phyloP scores from a whole-genome alignment of 1,140 invertebrate genomes.

The Xylocopa sonorina region DNA sequence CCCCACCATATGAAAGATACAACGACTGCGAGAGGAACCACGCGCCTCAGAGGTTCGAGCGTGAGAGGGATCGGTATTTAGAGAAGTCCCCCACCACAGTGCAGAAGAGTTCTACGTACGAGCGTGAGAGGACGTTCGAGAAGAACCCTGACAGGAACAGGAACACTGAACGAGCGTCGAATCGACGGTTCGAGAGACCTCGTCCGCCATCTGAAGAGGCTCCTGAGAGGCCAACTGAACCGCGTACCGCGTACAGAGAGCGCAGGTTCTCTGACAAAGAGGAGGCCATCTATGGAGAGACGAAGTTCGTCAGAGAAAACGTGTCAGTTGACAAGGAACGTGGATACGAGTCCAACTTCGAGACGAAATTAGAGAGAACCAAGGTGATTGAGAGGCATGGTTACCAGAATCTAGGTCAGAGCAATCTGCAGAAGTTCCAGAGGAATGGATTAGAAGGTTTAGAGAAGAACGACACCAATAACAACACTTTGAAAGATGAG shows the following conservation, averaged over 20 bases:
- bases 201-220: constrained; percentile 79
- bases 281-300: constrained; percentile 77
- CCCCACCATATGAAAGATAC: constrained; percentile 35
- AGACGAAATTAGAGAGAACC: constrained; percentile 78
- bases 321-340: constrained; percentile 76
- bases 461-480: constrained; percentile 83
- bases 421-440: constrained; percentile 42
- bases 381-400: constrained; percentile 77
- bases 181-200: constrained; percentile 76
- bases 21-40: constrained; percentile 42
- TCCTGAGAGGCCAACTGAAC: constrained; percentile 75
- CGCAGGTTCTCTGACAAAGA: constrained; percentile 78
- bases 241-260: constrained; percentile 61
- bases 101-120: constrained; percentile 68
- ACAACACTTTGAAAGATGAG: constrained; percentile 81
- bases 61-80: constrained; percentile 70
- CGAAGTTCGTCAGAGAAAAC: constrained; percentile 56
- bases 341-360: constrained; percentile 81
- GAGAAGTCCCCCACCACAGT: constrained; percentile 65
- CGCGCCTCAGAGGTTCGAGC: constrained; percentile 36
- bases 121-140: constrained; percentile 72
- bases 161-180: constrained; percentile 66
- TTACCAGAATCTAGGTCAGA: constrained; percentile 51
- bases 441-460: constrained; percentile 66
- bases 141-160: constrained; percentile 73